These are phyloP conservation scores for Diplazon laetatorius DNA, from an alignment of 2,888 invertebrate genomes.

Conservation along the genomic window DNA sequence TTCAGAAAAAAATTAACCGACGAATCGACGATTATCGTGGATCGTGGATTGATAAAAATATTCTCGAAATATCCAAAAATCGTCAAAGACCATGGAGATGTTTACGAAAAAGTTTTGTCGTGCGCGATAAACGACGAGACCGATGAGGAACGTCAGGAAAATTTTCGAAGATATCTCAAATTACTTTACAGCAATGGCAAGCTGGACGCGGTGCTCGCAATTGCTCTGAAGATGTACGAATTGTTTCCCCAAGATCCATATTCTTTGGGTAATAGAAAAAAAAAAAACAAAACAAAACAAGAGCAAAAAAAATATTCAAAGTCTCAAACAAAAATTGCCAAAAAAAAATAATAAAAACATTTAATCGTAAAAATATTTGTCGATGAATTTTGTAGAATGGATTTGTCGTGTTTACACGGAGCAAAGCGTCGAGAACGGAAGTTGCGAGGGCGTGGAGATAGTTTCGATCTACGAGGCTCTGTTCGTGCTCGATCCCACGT, in stretches of 20 bases:
- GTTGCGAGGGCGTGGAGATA: conserved; percentile 80
- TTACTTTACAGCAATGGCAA: conserved; percentile 83
- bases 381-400: no score
- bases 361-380: no score
- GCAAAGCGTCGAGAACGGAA: conserved; percentile 67
- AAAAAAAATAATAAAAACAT: no score
- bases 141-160: conserved; percentile 73
- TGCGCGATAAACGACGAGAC: conserved; percentile 76
- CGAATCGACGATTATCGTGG: conserved; percentile 67
- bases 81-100: conserved; percentile 62
- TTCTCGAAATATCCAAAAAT: conserved; percentile 72
- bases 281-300: no score
- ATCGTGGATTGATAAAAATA: conserved; percentile 69
- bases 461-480: conserved; percentile 84
- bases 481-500: conserved; percentile 84
- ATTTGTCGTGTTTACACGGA: conserved; percentile 86
- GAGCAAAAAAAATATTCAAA: no score
- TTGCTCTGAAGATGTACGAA: conserved; percentile 83
- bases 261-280: conserved; percentile 82
- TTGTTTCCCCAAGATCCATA: conserved; percentile 83
- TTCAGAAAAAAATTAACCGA: conserved; percentile 62
- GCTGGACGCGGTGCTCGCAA: conserved; percentile 80
- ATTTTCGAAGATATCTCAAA: conserved; percentile 83
- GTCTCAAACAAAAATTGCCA: no score
- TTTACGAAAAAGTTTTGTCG: conserved; percentile 71